Evolutionary conservation across 2,888 invertebrate genomes (phyloP).

Genomic region (Oxycera nigricornis): DNA sequence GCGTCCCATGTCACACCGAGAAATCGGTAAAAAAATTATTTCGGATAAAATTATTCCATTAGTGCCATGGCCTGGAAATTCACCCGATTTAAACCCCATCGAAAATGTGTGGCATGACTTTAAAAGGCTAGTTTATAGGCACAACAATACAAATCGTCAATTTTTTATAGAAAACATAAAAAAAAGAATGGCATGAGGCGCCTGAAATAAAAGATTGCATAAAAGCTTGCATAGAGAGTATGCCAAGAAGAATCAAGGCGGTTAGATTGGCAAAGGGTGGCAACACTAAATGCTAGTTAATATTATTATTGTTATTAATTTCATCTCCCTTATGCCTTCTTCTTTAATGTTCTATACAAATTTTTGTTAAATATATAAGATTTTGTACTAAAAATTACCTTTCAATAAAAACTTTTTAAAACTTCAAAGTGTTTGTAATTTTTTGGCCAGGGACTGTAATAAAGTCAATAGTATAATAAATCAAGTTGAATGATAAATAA

Average conservation of each 20-base stretch:
- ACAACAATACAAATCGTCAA: not conserved
- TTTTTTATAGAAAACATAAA: not conserved
- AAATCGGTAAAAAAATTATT: constrained; percentile 4
- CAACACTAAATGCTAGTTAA: not conserved
- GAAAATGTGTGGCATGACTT: constrained; percentile 4
- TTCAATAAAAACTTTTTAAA: not conserved
- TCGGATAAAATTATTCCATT: not conserved
- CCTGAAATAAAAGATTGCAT: not conserved
- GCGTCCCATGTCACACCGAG: not conserved
- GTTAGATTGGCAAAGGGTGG: not conserved
- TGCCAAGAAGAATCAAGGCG: not conserved
- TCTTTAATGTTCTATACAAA: not conserved
- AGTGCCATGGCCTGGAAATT: not conserved
- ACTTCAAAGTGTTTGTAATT: not conserved
- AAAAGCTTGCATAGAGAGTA: not conserved
- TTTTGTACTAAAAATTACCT: not conserved
- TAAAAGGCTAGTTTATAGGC: not conserved
- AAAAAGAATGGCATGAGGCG: not conserved
- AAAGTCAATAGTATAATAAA: no score
- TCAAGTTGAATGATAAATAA: no score
- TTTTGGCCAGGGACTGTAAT: not conserved
- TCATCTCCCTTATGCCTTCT: not conserved
- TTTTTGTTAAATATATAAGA: not conserved
- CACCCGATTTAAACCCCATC: not conserved
- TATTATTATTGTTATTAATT: not conserved